phyloP scores from a whole-genome alignment of 2,113 vertebrate species.

The Phyllostomus discolor region DNA sequence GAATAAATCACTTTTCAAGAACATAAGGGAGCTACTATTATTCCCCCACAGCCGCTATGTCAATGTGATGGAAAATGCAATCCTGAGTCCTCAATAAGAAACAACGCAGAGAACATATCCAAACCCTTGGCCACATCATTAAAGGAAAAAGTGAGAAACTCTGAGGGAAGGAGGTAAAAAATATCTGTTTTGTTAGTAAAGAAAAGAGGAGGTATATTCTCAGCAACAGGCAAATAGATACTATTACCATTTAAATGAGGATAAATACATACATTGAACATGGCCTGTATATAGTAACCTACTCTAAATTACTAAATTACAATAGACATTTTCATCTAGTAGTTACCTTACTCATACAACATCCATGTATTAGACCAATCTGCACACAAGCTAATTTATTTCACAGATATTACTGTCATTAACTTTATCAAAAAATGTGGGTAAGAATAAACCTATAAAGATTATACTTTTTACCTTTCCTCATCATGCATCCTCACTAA shows the following conservation, averaged over 20 bases:
- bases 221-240: not conserved
- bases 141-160: conserved; percentile 17
- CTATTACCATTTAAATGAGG: not conserved
- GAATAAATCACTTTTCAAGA: not conserved
- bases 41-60: not conserved
- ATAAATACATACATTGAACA: not conserved
- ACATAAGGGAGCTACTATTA: not conserved
- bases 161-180: not conserved
- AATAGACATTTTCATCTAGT: not conserved
- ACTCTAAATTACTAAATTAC: not conserved
- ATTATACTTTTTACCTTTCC: not conserved
- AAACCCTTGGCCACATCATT: not conserved
- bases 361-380: not conserved
- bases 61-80: not conserved
- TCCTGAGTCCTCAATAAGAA: not conserved
- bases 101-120: not conserved
- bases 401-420: not conserved
- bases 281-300: not conserved
- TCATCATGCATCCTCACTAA: not conserved
- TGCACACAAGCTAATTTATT: not conserved
- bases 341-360: not conserved
- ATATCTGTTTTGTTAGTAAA: not conserved
- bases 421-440: not conserved
- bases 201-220: not conserved
- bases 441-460: not conserved